Conservation (phyloP, 2,113 vertebrate species). For the pig (Sus scrofa) region T2T-Sscrofa CM000828.6:29552001-29552500, state of each 20-base stretch:
- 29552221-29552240: not conserved
- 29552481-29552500: too few species aligned
- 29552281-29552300: not conserved
- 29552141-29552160: too few species aligned
- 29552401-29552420: not conserved
- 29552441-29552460: too few species aligned
- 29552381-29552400: not conserved
- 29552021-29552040: not conserved
- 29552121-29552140: not conserved
- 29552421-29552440: not conserved
- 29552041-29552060: not conserved
- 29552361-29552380: not conserved
- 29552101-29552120: not conserved
- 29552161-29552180: too few species aligned
- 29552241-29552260: not conserved
- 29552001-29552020: not conserved
- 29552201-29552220: too few species aligned
- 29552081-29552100: not conserved
- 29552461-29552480: too few species aligned
- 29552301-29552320: not conserved
- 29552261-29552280: not conserved
- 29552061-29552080: not conserved
- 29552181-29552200: too few species aligned
- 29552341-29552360: not conserved
- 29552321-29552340: not conserved